Evolutionary conservation across 2,888 invertebrate species (phyloP).

Genomic region (Taphrorychus bicolor): DNA sequence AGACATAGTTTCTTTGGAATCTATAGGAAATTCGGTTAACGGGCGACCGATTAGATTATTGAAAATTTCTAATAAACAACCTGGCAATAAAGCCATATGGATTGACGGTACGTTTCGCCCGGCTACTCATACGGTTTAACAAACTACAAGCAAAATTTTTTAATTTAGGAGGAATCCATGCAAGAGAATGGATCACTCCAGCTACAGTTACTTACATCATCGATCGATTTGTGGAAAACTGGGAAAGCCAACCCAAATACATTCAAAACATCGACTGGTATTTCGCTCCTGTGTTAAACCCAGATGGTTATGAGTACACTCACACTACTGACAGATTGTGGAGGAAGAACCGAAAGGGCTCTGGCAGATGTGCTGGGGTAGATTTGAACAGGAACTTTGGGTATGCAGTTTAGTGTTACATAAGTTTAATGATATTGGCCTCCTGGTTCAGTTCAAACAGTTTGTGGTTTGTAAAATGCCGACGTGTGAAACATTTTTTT

Average conservation of each 20-base stretch:
- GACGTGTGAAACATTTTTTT: no score
- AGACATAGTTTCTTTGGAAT: slow-evolving; percentile 72
- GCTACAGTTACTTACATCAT: slow-evolving; percentile 80
- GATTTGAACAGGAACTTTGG: slow-evolving; percentile 90
- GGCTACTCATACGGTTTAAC: background rate
- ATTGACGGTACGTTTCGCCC: slow-evolving; percentile 42
- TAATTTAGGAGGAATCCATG: slow-evolving; percentile 71
- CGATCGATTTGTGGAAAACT: slow-evolving; percentile 73
- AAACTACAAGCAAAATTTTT: background rate
- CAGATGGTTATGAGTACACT: slow-evolving; percentile 89
- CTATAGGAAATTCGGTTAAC: slow-evolving; percentile 78
- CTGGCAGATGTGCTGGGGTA: slow-evolving; percentile 73
- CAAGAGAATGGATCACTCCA: slow-evolving; percentile 89
- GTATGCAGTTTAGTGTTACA: no score
- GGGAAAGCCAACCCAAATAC: slow-evolving; percentile 67
- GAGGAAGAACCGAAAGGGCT: slow-evolving; percentile 76
- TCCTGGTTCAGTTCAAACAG: no score
- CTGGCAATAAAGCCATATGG: slow-evolving; percentile 68
- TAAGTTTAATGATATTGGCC: no score
- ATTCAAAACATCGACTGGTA: slow-evolving; percentile 86
- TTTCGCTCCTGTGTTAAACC: slow-evolving; percentile 77
- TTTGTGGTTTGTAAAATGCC: no score
- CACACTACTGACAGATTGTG: slow-evolving; percentile 83
- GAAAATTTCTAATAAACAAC: slow-evolving; percentile 73
- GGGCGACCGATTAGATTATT: slow-evolving; percentile 76